Percentiles rank a stretch among this genome's conserved stretches.
phyloP scores from a whole-genome alignment of 2,888 invertebrate species.

The Smittia sp. region DNA sequence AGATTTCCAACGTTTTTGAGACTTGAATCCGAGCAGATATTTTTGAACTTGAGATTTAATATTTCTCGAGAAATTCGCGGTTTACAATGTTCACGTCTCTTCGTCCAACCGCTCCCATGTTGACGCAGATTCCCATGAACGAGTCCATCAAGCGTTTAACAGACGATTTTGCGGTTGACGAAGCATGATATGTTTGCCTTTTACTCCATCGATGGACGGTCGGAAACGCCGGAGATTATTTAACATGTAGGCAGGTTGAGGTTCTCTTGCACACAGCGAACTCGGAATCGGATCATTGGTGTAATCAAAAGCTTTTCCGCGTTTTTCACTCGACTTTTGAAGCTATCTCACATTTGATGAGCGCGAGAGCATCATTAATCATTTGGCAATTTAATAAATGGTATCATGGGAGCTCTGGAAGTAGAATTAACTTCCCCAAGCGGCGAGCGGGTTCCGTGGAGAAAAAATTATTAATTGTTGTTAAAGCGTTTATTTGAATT shows the following conservation, averaged over 20 bases:
- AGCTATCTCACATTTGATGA: neutral
- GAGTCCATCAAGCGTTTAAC: conserved; percentile 31
- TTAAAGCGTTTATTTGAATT: conserved; percentile 13
- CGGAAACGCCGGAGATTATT: too few relatives aligned
- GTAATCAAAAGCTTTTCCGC: neutral
- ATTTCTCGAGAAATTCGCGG: too few relatives aligned
- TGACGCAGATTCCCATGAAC: neutral
- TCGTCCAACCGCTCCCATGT: too few relatives aligned
- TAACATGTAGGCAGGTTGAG: too few relatives aligned
- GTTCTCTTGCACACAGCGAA: too few relatives aligned
- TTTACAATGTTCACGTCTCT: too few relatives aligned
- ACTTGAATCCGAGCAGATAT: too few relatives aligned
- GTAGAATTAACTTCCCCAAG: neutral
- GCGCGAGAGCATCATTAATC: neutral
- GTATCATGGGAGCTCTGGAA: neutral
- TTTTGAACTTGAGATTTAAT: too few relatives aligned
- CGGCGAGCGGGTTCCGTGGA: neutral
- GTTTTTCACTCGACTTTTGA: neutral
- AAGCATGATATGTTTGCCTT: conserved; percentile 38
- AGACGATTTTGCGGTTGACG: conserved; percentile 24
- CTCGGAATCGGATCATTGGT: neutral
- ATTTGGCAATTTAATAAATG: conserved; percentile 5
- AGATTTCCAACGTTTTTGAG: too few relatives aligned
- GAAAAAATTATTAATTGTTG: neutral
- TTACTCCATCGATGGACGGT: neutral